These are phyloP conservation scores for Malurus splendens DNA, from an alignment of 2,797 vertebrate genomes.

Conservation along the genomic window DNA sequence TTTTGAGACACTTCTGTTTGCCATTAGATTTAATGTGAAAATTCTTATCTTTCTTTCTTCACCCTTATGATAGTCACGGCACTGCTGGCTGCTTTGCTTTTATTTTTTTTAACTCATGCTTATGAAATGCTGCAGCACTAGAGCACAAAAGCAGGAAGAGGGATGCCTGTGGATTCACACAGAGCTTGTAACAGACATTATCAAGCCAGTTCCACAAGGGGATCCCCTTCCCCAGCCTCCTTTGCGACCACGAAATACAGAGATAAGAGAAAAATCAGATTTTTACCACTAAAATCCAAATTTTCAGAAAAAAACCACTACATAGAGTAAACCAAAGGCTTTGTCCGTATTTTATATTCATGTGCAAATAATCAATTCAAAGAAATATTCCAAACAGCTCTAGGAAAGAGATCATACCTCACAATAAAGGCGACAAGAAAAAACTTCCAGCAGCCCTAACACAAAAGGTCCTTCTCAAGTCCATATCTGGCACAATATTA, in stretches of 20 bases:
- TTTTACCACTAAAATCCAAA: background rate
- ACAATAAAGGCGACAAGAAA: background rate
- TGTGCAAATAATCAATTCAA: background rate
- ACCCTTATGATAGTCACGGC: accelerated
- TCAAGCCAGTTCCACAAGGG: background rate
- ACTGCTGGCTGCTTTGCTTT: background rate
- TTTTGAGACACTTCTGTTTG: background rate
- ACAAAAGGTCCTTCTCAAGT: background rate
- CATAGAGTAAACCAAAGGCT: background rate
- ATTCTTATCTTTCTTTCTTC: background rate
- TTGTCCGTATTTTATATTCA: background rate
- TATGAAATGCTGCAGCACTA: background rate
- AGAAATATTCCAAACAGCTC: background rate
- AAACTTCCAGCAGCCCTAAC: background rate
- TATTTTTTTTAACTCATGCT: background rate
- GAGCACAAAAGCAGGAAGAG: background rate
- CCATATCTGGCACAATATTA: background rate
- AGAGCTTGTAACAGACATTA: background rate
- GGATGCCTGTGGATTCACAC: background rate
- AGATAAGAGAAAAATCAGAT: background rate
- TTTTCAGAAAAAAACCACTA: background rate
- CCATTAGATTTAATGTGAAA: background rate
- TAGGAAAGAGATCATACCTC: background rate
- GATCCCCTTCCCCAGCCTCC: background rate
- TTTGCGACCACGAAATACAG: background rate